Percentiles rank a stretch among this genome's conserved stretches.
phyloP scores from a whole-genome alignment of 2,113 vertebrate genomes.

The Pandion haliaetus region DNA sequence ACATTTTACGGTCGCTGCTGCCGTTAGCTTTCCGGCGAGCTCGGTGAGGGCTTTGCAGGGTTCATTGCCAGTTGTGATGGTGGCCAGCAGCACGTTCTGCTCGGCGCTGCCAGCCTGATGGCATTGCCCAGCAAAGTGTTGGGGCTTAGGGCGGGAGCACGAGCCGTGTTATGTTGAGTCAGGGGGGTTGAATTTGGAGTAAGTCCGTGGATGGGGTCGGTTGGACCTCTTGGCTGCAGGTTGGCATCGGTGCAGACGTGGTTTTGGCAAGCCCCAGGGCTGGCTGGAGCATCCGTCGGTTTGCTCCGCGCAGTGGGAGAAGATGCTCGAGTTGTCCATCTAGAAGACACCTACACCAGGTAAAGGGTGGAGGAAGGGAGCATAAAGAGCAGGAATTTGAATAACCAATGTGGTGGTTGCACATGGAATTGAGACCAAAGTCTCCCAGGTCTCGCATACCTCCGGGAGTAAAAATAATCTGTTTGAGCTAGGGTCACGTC shows the following conservation, averaged over 20 bases:
- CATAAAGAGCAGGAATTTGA: not conserved
- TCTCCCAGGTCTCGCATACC: not conserved
- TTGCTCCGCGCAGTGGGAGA: fast-evolving
- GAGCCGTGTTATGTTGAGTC: fast-evolving
- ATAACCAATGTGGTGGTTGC: fast-evolving
- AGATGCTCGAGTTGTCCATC: not conserved
- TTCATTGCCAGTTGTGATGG: not conserved
- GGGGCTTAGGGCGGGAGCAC: too few species aligned
- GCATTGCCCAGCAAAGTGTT: not conserved
- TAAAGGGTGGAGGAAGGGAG: not conserved
- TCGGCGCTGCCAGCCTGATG: not conserved
- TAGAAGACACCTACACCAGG: not conserved
- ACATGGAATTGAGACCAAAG: not conserved
- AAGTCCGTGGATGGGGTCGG: fast-evolving
- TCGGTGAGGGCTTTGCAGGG: not conserved
- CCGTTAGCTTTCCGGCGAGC: not conserved
- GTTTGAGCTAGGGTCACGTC: fast-evolving
- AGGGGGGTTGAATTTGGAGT: not conserved
- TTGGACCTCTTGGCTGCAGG: not conserved
- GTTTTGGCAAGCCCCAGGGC: fast-evolving
- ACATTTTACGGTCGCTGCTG: not conserved
- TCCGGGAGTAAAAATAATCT: not conserved
- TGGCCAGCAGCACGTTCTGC: not conserved
- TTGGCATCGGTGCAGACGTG: fast-evolving
- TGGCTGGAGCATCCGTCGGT: not conserved